Base-by-base conservation (phyloP, 2,888 invertebrate species). In the Erynnis tages region DNA sequence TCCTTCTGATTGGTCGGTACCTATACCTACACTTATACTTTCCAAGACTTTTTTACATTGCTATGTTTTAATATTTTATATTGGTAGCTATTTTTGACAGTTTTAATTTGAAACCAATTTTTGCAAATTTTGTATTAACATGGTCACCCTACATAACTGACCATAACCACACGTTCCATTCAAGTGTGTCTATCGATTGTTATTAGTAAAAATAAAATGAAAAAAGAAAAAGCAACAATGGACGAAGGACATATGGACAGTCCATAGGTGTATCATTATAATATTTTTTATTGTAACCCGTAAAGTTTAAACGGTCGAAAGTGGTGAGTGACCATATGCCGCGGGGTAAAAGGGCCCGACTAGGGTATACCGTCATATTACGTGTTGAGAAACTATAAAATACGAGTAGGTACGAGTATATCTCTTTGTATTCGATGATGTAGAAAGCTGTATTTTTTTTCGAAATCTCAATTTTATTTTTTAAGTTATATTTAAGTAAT, bases 181-280 rank as follows among this genome's bases (percentile, higher is more conserved):
- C 61, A 71, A 71, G 57, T 65, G 61, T 62, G 63, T 66, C 74
- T 69, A 76, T 73, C 68, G 65, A 73, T 70, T 70, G 73, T 70
- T 73, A 69, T 63, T 62, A 40, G 10, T 11, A 21, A 25, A 5
- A 38, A 37, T 47, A 40, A 32, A 48, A 32, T 67, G 65, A 68
- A 67, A 76, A 73, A 61, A 40, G 69, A 67, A 76, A 74, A 61
- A 29, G 23, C 35, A 55, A 63, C 60, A 63, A 49, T 49, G 40
- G 40, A 47, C 48, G 61, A 72, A 76, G 67, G 66, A 69, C 71
- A 74, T 71, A 71, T 72, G 78, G 78, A 76, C 73, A 71, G 59
- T 66, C 70, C 65, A 61, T 63, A 61, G 56, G 61, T n/a, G n/a
- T 65, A 64, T 66, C 60, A 68, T 70, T 63, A 60, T n/a, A 56